Percentiles rank a stretch among this genome's conserved stretches.
Evolutionary conservation across 35 echinoderm and acorn worm genomes (phyloP).

Genomic region (Apostichopus californicus): DNA sequence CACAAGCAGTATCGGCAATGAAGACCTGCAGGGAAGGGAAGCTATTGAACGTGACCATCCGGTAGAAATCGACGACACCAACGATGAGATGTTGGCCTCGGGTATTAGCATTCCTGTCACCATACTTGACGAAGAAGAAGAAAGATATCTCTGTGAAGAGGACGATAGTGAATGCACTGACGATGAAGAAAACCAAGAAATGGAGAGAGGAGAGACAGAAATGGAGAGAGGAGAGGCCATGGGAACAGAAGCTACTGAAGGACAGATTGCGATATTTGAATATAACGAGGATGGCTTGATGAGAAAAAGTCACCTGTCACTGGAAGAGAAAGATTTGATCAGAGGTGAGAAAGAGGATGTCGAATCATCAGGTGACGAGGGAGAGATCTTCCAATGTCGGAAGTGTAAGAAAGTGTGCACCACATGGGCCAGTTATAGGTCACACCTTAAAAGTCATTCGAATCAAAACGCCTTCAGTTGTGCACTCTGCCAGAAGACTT

Average conservation of each 20-base stretch:
- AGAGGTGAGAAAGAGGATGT: background rate
- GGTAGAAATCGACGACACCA: background rate
- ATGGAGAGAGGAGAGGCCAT: background rate
- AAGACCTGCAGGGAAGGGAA: background rate
- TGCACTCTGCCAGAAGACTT: constrained; percentile 19
- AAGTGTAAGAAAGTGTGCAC: constrained; percentile 28
- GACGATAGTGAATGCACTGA: constrained; percentile 24
- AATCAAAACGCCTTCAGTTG: constrained; percentile 12
- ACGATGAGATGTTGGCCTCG: background rate
- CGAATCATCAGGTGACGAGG: background rate
- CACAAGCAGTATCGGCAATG: background rate
- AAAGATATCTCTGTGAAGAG: background rate
- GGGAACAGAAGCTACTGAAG: background rate
- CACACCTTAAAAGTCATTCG: constrained; percentile 52
- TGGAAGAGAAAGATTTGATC: constrained; percentile 29
- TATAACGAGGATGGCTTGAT: constrained; percentile 28
- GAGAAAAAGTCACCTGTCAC: constrained; percentile 8
- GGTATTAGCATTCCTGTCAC: background rate
- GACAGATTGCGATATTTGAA: constrained; percentile 50
- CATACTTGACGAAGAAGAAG: constrained; percentile 6
- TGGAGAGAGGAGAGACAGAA: background rate
- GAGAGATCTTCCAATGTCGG: constrained; percentile 36
- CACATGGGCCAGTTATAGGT: constrained; percentile 20
- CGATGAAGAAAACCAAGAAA: constrained; percentile 13
- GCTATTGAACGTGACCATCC: background rate